Percentiles rank a stretch among this genome's conserved stretches.
These are phyloP conservation scores for Otolemur garnettii DNA, from an alignment of 2,113 vertebrate species.

Conservation along the genomic window DNA sequence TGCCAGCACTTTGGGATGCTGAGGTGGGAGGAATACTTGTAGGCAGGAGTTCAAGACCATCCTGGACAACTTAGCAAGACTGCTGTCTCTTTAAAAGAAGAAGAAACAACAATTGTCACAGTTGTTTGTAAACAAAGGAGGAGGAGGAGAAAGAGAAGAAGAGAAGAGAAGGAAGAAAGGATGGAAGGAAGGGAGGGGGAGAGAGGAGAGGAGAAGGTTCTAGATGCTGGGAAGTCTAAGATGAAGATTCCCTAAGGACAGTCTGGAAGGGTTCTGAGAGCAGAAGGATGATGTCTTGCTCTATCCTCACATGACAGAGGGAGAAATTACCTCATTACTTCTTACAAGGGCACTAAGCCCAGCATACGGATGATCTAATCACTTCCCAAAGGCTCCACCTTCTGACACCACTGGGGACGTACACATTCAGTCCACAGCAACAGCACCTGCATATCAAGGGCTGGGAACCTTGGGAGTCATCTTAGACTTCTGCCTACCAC, in stretches of 20 bases:
- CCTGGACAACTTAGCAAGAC: too few relatives aligned
- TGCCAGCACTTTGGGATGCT: too few relatives aligned
- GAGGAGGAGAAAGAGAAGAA: too few relatives aligned
- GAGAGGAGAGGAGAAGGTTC: too few relatives aligned
- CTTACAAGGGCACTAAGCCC: background rate
- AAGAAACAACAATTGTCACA: too few relatives aligned
- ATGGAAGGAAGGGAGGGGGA: too few relatives aligned
- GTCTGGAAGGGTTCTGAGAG: background rate
- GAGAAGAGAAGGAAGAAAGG: too few relatives aligned
- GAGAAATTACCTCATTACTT: background rate
- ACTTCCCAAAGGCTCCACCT: background rate
- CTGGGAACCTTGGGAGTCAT: background rate
- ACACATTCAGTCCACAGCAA: background rate
- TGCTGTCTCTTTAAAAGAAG: too few relatives aligned
- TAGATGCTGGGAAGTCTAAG: background rate
- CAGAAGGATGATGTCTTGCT: background rate
- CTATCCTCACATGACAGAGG: background rate
- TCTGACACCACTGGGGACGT: background rate
- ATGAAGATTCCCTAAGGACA: background rate
- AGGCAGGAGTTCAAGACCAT: too few relatives aligned
- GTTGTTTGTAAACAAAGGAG: too few relatives aligned
- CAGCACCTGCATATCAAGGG: background rate
- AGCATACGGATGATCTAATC: background rate
- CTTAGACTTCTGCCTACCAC: background rate
- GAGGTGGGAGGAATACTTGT: too few relatives aligned